These are phyloP conservation scores for Papilio elwesi DNA, from an alignment of 2,888 invertebrate species.

Conservation along the genomic window DNA sequence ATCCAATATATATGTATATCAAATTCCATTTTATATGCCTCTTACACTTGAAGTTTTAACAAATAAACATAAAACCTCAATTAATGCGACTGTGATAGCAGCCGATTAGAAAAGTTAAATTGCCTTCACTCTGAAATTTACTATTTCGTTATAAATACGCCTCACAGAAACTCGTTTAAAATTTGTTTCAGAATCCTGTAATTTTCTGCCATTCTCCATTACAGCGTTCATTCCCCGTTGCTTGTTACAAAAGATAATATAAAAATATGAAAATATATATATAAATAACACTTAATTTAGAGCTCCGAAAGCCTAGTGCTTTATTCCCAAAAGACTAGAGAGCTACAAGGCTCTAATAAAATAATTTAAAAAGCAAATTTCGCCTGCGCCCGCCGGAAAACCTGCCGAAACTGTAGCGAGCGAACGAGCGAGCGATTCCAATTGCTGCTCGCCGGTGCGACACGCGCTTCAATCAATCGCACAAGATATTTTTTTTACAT, in stretches of 20 bases:
- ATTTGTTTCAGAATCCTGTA: not conserved
- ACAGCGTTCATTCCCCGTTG: not conserved
- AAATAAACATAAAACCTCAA: not conserved
- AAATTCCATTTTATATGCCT: not conserved
- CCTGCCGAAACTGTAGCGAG: too few relatives aligned
- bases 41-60: not conserved
- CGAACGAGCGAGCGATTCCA: too few relatives aligned
- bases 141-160: not conserved
- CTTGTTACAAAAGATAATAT: too few relatives aligned
- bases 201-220: not conserved
- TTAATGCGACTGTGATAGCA: not conserved
- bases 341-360: not conserved
- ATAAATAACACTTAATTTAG: not conserved
- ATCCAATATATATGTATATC: too few relatives aligned
- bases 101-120: slow-evolving; percentile 8
- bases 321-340: not conserved
- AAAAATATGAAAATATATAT: too few relatives aligned
- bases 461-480: too few relatives aligned
- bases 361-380: too few relatives aligned
- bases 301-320: not conserved
- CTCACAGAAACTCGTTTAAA: not conserved
- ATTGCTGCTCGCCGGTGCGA: too few relatives aligned
- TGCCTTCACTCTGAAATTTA: not conserved
- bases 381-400: too few relatives aligned
- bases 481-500: too few relatives aligned